Evolutionary conservation across 2,113 vertebrate genomes (phyloP).

Genomic region (Erpornis zantholeuca): DNA sequence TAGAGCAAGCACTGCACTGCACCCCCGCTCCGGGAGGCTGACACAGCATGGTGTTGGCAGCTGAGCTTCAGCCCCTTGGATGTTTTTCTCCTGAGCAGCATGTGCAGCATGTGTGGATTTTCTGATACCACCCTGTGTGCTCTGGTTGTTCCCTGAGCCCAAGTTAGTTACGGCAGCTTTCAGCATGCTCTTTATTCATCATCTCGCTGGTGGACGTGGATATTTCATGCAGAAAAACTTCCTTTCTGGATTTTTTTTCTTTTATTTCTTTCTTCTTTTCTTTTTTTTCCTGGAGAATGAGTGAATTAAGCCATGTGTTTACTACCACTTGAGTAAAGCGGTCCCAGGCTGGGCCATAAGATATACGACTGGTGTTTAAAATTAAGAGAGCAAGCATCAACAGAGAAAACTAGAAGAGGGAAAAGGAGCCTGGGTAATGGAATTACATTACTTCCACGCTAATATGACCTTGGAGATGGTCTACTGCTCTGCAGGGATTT

Average conservation of each 20-base stretch:
- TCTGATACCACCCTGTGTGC: neutral
- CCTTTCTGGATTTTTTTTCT: neutral
- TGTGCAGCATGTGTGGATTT: neutral
- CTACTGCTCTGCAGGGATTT: constrained; percentile 7
- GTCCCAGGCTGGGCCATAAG: constrained; percentile 33
- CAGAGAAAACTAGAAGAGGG: neutral
- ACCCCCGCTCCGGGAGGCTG: neutral
- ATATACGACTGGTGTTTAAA: constrained; percentile 25
- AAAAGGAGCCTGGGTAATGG: neutral
- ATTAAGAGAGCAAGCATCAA: constrained; percentile 28
- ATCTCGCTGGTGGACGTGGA: accelerated
- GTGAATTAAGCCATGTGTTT: constrained; percentile 29
- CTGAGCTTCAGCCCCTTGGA: neutral
- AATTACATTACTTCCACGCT: neutral
- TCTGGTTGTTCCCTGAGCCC: neutral
- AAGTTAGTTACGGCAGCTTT: constrained; percentile 6
- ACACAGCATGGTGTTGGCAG: accelerated
- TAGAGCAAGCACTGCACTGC: neutral
- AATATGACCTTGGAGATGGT: constrained; percentile 41
- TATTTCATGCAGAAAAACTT: neutral
- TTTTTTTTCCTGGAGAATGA: neutral
- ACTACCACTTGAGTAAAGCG: constrained; percentile 27
- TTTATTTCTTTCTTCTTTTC: neutral
- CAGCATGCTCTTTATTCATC: accelerated
- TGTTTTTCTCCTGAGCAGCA: neutral